Base-by-base conservation (phyloP, 2,113 vertebrate species). In the Aviceda subcristata region DNA sequence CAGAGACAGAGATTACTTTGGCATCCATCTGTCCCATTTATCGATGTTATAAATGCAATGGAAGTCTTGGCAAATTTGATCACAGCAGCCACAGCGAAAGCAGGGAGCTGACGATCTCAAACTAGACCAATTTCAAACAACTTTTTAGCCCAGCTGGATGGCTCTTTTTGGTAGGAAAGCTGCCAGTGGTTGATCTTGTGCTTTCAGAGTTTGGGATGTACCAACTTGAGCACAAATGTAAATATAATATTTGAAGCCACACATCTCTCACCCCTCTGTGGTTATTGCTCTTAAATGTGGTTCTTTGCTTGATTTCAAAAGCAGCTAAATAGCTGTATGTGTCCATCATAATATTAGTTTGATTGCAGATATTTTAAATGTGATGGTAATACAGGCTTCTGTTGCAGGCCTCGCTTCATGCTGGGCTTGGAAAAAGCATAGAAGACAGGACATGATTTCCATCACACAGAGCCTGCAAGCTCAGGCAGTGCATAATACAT, bases 11-110 rank as follows among this genome's bases (percentile, higher is more conserved):
- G 23, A 96, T 96, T 97, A 75, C 74, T 96, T 97, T 91, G 92
- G 88, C 95, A 96, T 91, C 88, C 97, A 96, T 97, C 96, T 97
- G 94, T 85, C 92, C 93, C 77, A 60, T 76, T 95, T 91, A 84
- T 92, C 0, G 2, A 83, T 38, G 84, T 92, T 95, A 93, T n/a
- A 92, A 88, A 81, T 48, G 64, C 78, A 45, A 39, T 29, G 64
- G 56, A 85, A 88, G 41, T 23, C 94, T 83, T 87, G 79, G 77
- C 45, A 95, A 81, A 86, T 92, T 82, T 63, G 83, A 93, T 96
- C 87, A 75, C 82, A 94, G 57, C 48, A 95, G 55, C 59, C 81
- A 57, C 82, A 68, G 71, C 0, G 10, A 72, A 83, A 91, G 20
- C 51, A 75, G 45, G 32, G 79, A 95, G 48, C 13, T 78, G 48